phyloP scores from a whole-genome alignment of 2,888 invertebrate species.

The Rutpela maculata region DNA sequence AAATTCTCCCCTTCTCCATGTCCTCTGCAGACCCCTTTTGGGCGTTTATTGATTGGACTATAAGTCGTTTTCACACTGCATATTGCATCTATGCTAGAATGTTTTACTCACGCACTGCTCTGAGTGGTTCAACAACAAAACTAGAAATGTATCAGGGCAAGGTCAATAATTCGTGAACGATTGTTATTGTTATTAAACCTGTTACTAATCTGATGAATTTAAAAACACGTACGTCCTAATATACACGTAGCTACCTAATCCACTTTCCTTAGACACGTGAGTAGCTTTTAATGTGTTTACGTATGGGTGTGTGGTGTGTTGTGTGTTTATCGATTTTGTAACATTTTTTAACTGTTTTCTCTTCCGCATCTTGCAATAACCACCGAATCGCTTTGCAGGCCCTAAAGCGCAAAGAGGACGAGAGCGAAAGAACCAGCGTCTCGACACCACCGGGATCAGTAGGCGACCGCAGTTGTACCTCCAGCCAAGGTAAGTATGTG shows the following conservation, averaged over 20 bases:
- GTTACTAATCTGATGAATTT: not conserved
- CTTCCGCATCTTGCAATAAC: constrained; percentile 40
- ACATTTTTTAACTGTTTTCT: constrained; percentile 15
- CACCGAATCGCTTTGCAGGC: constrained; percentile 67
- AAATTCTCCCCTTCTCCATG: too few species aligned
- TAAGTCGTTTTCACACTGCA: too few species aligned
- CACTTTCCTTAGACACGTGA: constrained; percentile 13
- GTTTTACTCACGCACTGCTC: not conserved
- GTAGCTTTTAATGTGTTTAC: not conserved
- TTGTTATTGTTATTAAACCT: not conserved
- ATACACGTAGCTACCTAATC: not conserved
- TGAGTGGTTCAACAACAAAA: not conserved
- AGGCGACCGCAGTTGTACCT: constrained; percentile 69
- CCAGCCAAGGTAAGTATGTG: constrained; percentile 73
- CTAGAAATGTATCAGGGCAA: not conserved
- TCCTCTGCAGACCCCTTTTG: too few species aligned
- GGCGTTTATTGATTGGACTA: too few species aligned
- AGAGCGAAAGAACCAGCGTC: constrained; percentile 70
- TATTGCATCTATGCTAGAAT: not conserved
- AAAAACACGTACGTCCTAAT: not conserved
- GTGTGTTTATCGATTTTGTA: not conserved
- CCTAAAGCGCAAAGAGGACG: constrained; percentile 74
- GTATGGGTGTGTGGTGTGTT: not conserved
- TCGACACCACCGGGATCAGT: constrained; percentile 74
- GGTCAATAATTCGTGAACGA: not conserved